Conservation (phyloP, 2,113 vertebrate genomes). For the Microcebus ravelobensis region DNA sequence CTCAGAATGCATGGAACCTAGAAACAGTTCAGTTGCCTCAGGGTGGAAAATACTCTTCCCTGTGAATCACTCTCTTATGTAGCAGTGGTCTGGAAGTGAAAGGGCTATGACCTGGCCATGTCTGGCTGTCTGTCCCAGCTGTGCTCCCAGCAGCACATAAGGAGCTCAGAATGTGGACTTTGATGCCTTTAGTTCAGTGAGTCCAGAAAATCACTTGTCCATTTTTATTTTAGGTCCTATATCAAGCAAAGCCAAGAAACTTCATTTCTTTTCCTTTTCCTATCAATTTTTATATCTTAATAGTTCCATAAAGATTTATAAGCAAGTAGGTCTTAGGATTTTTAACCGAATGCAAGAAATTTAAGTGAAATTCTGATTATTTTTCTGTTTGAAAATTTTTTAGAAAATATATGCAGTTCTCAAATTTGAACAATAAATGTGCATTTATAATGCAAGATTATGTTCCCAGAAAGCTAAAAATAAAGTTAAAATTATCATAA, state of each 20-base stretch:
- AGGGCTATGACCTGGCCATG: background rate
- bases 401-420: background rate
- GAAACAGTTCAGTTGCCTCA: background rate
- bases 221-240: background rate
- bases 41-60: background rate
- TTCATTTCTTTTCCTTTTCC: slow-evolving; percentile 3
- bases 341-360: slow-evolving; percentile 34
- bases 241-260: background rate
- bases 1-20: background rate
- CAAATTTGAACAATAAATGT: slow-evolving; percentile 26
- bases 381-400: slow-evolving; percentile 42
- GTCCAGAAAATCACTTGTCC: background rate
- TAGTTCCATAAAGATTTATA: slow-evolving; percentile 24
- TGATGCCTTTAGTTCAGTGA: background rate
- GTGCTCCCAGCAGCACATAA: background rate
- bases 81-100: background rate
- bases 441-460: background rate
- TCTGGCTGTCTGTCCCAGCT: background rate
- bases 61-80: background rate
- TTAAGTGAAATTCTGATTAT: slow-evolving; percentile 32
- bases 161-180: background rate
- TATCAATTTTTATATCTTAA: slow-evolving; percentile 6
- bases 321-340: background rate
- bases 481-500: slow-evolving; percentile 21
- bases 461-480: slow-evolving; percentile 46